These are phyloP conservation scores for Penelope pileata DNA, from an alignment of 2,113 vertebrate species.

Conservation along the genomic window DNA sequence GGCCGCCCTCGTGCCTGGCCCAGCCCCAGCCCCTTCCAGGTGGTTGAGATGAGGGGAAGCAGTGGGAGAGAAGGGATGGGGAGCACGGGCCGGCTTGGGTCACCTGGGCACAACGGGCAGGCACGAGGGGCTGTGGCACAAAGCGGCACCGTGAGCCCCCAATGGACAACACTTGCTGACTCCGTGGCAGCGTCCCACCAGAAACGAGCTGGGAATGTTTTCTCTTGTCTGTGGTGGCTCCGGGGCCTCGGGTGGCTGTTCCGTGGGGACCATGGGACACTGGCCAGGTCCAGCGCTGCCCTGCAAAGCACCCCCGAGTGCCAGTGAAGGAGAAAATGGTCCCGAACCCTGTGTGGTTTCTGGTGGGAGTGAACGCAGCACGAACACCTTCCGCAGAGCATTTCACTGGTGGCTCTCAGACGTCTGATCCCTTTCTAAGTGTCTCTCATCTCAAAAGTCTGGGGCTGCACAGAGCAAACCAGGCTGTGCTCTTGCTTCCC, in stretches of 20 bases:
- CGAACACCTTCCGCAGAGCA: neutral
- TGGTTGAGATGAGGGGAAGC: neutral
- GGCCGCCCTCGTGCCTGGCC: neutral
- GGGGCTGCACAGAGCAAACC: neutral
- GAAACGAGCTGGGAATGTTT: constrained; percentile 49
- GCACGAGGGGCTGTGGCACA: neutral
- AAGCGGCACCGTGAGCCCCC: constrained; percentile 47
- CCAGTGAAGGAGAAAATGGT: constrained; percentile 31
- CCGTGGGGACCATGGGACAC: rapidly evolving
- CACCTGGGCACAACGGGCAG: neutral
- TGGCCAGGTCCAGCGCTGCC: neutral
- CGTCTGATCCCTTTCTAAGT: neutral
- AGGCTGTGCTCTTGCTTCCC: neutral
- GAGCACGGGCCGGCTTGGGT: neutral
- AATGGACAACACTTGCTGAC: constrained; percentile 58
- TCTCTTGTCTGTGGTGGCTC: neutral
- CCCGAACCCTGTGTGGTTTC: constrained; percentile 52
- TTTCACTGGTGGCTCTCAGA: neutral
- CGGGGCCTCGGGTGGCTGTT: neutral
- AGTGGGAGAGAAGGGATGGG: neutral
- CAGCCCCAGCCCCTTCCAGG: neutral
- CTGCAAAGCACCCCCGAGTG: neutral
- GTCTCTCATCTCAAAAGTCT: neutral
- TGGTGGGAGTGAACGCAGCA: constrained; percentile 47
- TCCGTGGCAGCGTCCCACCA: constrained; percentile 51